phyloP scores from a whole-genome alignment of 2,113 vertebrate species.

The Narcine bancroftii region DNA sequence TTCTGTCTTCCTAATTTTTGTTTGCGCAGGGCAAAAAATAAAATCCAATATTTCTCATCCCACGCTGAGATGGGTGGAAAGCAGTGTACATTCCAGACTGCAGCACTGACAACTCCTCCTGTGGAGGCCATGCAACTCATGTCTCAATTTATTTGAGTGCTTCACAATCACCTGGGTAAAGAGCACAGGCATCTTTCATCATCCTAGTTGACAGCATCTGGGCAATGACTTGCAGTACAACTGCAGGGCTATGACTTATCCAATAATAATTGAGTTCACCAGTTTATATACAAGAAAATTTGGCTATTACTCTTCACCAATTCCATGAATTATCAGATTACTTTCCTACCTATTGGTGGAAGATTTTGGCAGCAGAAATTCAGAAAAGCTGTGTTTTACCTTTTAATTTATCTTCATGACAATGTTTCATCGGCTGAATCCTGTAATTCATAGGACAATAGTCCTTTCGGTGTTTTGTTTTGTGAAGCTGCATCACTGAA shows the following conservation, averaged over 20 bases:
- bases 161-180: constrained; percentile 40
- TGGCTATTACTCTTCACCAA: neutral
- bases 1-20: constrained; percentile 68
- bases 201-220: constrained; percentile 47
- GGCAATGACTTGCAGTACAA: constrained; percentile 45
- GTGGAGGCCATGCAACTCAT: constrained; percentile 39
- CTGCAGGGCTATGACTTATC: constrained; percentile 41
- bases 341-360: neutral
- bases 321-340: neutral
- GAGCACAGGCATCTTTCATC: constrained; percentile 27
- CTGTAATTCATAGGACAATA: neutral
- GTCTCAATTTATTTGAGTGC: constrained; percentile 42
- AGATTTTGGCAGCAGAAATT: neutral
- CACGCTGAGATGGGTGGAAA: constrained; percentile 51
- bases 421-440: neutral
- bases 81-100: constrained; percentile 57
- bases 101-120: constrained; percentile 47
- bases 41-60: constrained; percentile 63
- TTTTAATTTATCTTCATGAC: neutral
- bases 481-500: neutral
- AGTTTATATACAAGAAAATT: neutral
- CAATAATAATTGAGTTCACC: neutral
- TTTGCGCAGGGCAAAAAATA: constrained; percentile 56
- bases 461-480: neutral
- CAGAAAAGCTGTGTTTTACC: neutral